Base-by-base conservation (phyloP, 2,888 invertebrate genomes). In the Cephus sareptanus region DNA sequence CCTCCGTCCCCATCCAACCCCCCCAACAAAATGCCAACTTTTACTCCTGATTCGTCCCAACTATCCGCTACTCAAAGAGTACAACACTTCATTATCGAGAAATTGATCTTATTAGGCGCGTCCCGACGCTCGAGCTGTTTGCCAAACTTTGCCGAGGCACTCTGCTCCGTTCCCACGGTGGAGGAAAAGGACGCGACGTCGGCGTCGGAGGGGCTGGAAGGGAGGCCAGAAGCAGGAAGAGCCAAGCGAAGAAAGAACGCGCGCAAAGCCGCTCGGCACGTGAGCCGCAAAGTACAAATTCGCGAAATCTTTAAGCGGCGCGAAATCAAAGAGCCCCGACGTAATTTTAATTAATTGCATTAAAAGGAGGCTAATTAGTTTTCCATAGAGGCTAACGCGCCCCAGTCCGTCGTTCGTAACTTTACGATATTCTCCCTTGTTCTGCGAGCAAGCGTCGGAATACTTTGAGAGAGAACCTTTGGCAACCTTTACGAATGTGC, bases 91-190 rank as follows among this genome's bases (percentile, higher is more conserved):
- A 87, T 91, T 91, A 91, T 91, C 90, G 91, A 90, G 85, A 88
- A 91, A 91, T 91, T 90, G 91, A 91, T 91, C 89, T 90, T 88
- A 90, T 90, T 90, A 90, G 86, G 83, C 84, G 83, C 73, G 76
- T 79, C 34, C 74, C 34, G 78, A 34, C 37, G 40, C 78, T 78
- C 76, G 82, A 81, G 77, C 73, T n/a, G 13, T 70, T 70, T 70
- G 70, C 70, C 30, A 70, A 33, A 70, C 70, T 70, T 70, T 11
- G 1, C 31, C 13, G 9, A 30, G 13, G 70, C 30, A 70, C 11
- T 70, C 31, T 70, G 70, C 12, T 70, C 31, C 30, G 23, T 70
- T 33, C 30, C 70, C 30, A 33, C 70, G 30, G n/a, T 1, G 13
- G 11, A 13, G 11, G 9, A n/a, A 30, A 70, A 70, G 70, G 30